phyloP scores from a whole-genome alignment of 2,797 vertebrate genomes.

The Cryptoprocta ferox region DNA sequence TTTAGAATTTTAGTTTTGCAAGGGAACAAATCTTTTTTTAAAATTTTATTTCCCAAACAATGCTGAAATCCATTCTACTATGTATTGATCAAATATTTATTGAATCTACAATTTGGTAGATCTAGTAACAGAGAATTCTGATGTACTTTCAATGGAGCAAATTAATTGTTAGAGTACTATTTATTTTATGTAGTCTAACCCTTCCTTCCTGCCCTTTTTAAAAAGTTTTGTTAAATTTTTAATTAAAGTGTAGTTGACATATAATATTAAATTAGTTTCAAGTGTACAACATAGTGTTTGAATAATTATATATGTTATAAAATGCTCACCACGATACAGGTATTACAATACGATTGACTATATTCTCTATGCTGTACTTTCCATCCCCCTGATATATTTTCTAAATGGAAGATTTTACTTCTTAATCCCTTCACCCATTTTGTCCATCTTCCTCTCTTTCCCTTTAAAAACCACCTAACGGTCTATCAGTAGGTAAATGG shows the following conservation, averaged over 20 bases:
- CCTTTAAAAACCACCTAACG: not conserved
- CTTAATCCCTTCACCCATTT: not conserved
- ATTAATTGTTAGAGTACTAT: not conserved
- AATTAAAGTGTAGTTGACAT: not conserved
- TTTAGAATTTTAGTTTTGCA: not conserved
- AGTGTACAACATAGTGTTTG: not conserved
- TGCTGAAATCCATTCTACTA: not conserved
- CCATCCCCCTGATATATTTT: not conserved
- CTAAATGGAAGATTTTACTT: not conserved
- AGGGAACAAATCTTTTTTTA: not conserved
- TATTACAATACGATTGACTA: not conserved
- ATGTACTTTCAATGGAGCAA: not conserved
- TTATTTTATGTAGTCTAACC: not conserved
- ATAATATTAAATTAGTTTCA: not conserved
- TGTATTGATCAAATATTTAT: not conserved
- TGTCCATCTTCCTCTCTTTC: not conserved
- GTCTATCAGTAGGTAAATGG: not conserved
- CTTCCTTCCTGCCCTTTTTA: not conserved
- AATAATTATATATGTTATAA: not conserved
- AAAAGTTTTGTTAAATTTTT: not conserved
- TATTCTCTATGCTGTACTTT: not conserved
- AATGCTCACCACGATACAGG: not conserved
- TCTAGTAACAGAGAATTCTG: not conserved
- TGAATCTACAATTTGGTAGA: not conserved
- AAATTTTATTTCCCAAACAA: not conserved